These are phyloP conservation scores for Brachionus rotundiformis DNA, from an alignment of 1,140 invertebrate genomes.

Conservation along the genomic window DNA sequence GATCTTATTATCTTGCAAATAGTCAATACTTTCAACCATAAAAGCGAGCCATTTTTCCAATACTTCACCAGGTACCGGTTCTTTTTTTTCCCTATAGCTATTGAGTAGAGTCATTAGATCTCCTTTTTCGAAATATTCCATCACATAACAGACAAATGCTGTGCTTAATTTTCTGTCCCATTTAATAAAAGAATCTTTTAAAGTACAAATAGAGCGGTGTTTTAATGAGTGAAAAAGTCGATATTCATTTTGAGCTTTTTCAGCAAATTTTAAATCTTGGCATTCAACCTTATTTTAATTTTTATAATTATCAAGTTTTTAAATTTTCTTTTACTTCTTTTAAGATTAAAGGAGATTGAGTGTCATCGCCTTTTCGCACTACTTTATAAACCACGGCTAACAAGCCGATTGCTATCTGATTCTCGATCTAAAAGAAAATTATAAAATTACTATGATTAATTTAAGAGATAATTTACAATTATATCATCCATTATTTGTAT, in stretches of 20 bases:
- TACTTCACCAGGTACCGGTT: neutral
- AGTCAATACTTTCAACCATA: constrained; percentile 25
- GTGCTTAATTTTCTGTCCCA: constrained; percentile 36
- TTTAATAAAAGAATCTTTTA: constrained; percentile 40
- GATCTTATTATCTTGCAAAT: constrained; percentile 36
- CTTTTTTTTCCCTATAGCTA: neutral
- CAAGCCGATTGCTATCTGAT: neutral
- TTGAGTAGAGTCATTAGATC: constrained; percentile 22
- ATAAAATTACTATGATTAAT: neutral
- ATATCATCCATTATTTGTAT: constrained; percentile 15
- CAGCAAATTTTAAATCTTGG: constrained; percentile 6
- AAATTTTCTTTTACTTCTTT: constrained; percentile 10
- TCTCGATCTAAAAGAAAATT: neutral
- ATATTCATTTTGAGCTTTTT: constrained; percentile 38
- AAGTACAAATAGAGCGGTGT: constrained; percentile 9
- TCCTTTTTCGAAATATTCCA: constrained; percentile 45
- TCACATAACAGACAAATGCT: constrained; percentile 34
- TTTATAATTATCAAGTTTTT: neutral
- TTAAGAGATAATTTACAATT: neutral
- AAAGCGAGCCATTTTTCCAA: constrained; percentile 41
- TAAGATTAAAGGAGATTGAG: constrained; percentile 1
- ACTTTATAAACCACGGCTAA: constrained; percentile 25
- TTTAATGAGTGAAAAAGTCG: constrained; percentile 13
- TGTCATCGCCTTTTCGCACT: neutral
- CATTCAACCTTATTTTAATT: constrained; percentile 29